Evolutionary conservation across 2,113 vertebrate species (phyloP), one percentile per base, ranked within the genome.

Genomic region (Spea multiplicata): DNA sequence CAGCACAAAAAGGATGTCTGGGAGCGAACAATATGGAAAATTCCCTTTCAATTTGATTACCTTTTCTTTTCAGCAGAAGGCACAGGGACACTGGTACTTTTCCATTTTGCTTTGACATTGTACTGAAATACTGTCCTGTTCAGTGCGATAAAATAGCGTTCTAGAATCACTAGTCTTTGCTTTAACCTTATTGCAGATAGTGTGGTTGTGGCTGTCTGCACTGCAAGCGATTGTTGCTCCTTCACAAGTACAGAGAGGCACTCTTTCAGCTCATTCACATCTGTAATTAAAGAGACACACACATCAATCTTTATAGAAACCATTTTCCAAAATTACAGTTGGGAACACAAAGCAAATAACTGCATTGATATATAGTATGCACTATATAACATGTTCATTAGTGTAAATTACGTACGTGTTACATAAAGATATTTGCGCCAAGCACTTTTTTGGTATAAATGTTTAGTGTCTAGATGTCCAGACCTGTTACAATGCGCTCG

Each of bases 61-160:
- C 96, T 95, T 89, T 97, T 99, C 75, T 97, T 98, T 88, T 99
- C 96, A 16, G 90, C 85, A 59, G 93, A 55, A 81, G 95, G 94
- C 83, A 94, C 84, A 12, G 94, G 92, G 16, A 94, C 83, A 75
- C 83, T 94, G 78, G 87, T 90, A 83, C 88, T 94, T 87, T 95
- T 98, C 95, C 96, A 97, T 79, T 94, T 95, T 2, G 93, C 91
- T 83, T 94, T 95, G 84, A 94, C 92, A 12, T 92, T 97, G 75
- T 98, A 96, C 85, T 97, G 95, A 88, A 95, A 94, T 86, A 97
- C 95, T 76, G 94, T 95, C 88, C 97, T 94, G 84, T 94, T 98
- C 80, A 99, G 89, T 13, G 97, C 97, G 86, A 98, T 97, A 86
- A 98, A 96, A 70, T 98, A 99, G 6, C 97, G 93, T 78, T 99